phyloP scores from a whole-genome alignment of 2,797 vertebrate species.

The Pseudochromis fuscus region DNA sequence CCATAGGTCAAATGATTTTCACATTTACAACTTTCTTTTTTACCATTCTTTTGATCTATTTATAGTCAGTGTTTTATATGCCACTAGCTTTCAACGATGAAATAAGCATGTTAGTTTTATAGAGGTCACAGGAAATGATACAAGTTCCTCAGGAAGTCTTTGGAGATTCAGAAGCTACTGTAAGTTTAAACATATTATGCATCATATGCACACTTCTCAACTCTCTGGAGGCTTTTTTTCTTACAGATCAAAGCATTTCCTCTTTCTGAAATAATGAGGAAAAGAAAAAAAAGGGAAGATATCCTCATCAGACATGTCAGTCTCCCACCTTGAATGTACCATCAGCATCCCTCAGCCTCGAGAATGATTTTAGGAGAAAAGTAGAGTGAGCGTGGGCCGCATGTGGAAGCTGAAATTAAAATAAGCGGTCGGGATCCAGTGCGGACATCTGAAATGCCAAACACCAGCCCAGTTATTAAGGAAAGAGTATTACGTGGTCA shows the following conservation, averaged over 20 bases:
- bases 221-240: slow-evolving; percentile 63
- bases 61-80: slow-evolving; percentile 17
- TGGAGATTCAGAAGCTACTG: slow-evolving; percentile 53
- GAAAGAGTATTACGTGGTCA: slow-evolving; percentile 52
- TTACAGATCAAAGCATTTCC: slow-evolving; percentile 70
- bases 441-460: slow-evolving; percentile 13
- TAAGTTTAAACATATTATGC: slow-evolving; percentile 70
- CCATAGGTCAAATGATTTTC: neutral
- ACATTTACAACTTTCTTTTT: neutral
- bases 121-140: slow-evolving; percentile 46
- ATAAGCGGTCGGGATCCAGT: slow-evolving; percentile 1
- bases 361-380: slow-evolving; percentile 24
- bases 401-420: slow-evolving; percentile 6
- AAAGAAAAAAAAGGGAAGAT: slow-evolving; percentile 41
- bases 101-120: slow-evolving; percentile 36
- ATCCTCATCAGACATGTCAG: slow-evolving; percentile 65
- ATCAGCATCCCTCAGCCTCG: slow-evolving; percentile 38
- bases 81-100: slow-evolving; percentile 2
- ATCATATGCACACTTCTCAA: slow-evolving; percentile 40
- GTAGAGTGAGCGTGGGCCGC: slow-evolving; percentile 6
- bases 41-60: slow-evolving; percentile 21
- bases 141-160: slow-evolving; percentile 35
- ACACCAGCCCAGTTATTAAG: slow-evolving; percentile 24
- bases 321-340: slow-evolving; percentile 59
- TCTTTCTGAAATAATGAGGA: slow-evolving; percentile 73